Evolutionary conservation across 2,113 vertebrate genomes (phyloP).

Genomic region (Symphodus melops): DNA sequence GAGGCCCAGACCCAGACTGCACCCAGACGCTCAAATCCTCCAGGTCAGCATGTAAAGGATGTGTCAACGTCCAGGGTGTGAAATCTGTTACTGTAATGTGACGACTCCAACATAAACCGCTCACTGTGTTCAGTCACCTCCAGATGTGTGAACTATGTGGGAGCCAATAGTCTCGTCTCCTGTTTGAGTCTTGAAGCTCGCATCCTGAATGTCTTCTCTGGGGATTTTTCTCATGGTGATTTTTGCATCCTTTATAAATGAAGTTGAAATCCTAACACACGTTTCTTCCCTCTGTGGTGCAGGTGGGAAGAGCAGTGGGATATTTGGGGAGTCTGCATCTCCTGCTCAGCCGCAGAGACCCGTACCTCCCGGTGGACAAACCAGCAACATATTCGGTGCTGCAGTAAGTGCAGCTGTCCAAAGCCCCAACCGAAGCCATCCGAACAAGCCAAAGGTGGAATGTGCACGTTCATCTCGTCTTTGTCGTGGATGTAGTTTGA

Average conservation of each 20-base stretch:
- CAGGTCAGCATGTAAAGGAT: constrained; percentile 82
- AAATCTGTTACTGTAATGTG: constrained; percentile 39
- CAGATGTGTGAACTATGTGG: constrained; percentile 6
- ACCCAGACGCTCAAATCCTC: constrained; percentile 91
- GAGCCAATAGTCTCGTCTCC: not conserved
- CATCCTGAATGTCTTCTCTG: not conserved
- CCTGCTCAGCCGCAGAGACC: constrained; percentile 79
- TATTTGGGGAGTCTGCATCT: constrained; percentile 87
- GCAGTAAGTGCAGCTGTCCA: constrained; percentile 69
- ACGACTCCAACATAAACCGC: constrained; percentile 14
- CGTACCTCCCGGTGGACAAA: constrained; percentile 84
- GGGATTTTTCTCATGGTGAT: not conserved
- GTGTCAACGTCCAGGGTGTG: constrained; percentile 38
- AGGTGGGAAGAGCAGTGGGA: constrained; percentile 89
- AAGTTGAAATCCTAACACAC: not conserved
- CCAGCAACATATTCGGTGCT: constrained; percentile 88
- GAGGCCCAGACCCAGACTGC: constrained; percentile 84
- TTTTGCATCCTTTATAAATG: not conserved
- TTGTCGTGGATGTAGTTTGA: not conserved
- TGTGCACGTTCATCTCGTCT: not conserved
- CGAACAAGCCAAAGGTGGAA: constrained; percentile 95
- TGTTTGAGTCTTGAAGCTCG: not conserved
- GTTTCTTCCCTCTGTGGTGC: constrained; percentile 14
- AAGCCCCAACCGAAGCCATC: constrained; percentile 81
- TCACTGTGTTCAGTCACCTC: constrained; percentile 7